Conservation (phyloP, 2,888 invertebrate species). For the Aquatica leii region DNA sequence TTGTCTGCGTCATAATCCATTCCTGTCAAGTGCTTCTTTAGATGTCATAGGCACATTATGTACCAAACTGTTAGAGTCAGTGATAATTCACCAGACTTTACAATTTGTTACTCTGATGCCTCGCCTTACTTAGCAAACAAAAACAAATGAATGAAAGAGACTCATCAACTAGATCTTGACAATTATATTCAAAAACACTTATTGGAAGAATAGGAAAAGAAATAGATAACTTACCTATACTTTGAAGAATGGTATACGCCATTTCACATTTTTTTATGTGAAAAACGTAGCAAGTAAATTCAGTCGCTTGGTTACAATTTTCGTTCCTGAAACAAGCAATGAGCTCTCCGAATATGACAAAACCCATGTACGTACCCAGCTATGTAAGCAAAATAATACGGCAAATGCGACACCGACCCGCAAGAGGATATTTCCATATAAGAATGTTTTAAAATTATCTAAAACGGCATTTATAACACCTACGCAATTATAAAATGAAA, state of each 20-base stretch:
- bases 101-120: no score
- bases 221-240: conserved; percentile 57
- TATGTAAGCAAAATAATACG: conserved; percentile 68
- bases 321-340: conserved; percentile 57
- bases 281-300: conserved; percentile 63
- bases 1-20: no score
- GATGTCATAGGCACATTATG: no score
- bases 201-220: no score
- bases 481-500: not conserved
- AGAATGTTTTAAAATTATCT: conserved; percentile 66
- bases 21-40: no score
- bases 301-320: conserved; percentile 61
- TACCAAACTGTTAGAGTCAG: no score
- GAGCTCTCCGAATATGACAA: conserved; percentile 5
- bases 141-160: no score
- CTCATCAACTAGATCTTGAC: no score
- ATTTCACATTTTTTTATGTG: conserved; percentile 57
- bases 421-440: conserved; percentile 74
- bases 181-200: no score
- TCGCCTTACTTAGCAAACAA: no score
- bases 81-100: no score
- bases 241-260: conserved; percentile 62
- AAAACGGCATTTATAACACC: conserved; percentile 40
- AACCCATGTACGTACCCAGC: conserved; percentile 63
- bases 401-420: conserved; percentile 64